Conservation (phyloP, 2,888 invertebrate species). For the Cenopis cana region DNA sequence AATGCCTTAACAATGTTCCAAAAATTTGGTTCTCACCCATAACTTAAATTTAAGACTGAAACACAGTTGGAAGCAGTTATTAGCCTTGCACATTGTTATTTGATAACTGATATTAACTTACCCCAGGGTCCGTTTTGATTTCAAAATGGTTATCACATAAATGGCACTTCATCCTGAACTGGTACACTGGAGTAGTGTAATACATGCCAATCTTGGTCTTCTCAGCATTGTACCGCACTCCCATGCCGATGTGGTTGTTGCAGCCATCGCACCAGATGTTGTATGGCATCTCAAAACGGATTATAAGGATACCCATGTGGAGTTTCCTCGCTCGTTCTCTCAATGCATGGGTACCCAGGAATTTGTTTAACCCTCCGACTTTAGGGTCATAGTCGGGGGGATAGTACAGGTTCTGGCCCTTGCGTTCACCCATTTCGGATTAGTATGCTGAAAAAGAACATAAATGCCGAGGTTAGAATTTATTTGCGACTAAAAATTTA, state of each 20-base stretch:
- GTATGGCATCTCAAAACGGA: slow-evolving; percentile 99
- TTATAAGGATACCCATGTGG: slow-evolving; percentile 96
- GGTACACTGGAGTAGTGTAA: slow-evolving; percentile 98
- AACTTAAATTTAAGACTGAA: too few species aligned
- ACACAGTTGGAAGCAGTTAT: too few species aligned
- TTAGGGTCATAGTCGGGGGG: slow-evolving; percentile 99
- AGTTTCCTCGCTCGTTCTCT: slow-evolving; percentile 98
- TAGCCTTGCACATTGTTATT: neutral
- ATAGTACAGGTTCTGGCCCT: slow-evolving; percentile 98
- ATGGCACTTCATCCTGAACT: slow-evolving; percentile 99
- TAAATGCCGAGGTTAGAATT: slow-evolving; percentile 15
- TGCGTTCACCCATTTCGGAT: slow-evolving; percentile 96
- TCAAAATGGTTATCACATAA: slow-evolving; percentile 98
- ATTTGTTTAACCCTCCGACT: slow-evolving; percentile 97
- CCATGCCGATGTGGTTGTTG: slow-evolving; percentile 99
- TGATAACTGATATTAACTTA: slow-evolving; percentile 69
- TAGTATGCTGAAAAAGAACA: slow-evolving; percentile 42
- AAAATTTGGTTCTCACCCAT: too few species aligned
- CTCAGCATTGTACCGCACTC: slow-evolving; percentile 98
- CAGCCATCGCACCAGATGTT: slow-evolving; percentile 99
- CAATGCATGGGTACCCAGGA: slow-evolving; percentile 96
- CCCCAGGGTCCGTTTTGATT: slow-evolving; percentile 99
- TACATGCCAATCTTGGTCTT: slow-evolving; percentile 98
- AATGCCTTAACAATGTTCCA: too few species aligned
- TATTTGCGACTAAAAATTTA: neutral